A percentile compares a stretch with the other conserved stretches of the same genome.
Evolutionary conservation across 2,888 invertebrate genomes (phyloP).

Genomic region (Ichneumon xanthorius): DNA sequence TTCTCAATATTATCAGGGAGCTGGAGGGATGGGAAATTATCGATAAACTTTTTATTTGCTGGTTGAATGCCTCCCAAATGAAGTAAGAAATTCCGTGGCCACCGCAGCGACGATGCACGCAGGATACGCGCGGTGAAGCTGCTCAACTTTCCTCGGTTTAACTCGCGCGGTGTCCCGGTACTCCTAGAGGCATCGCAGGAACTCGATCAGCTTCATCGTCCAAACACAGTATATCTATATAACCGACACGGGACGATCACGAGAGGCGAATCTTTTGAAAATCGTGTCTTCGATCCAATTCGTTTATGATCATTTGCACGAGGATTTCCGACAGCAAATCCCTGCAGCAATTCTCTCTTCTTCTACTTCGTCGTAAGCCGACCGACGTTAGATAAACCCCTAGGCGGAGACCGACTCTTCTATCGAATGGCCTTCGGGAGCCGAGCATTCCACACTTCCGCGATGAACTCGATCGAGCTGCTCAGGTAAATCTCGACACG

Average conservation of each 20-base stretch:
- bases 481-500: slow-evolving; percentile 6
- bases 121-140: not conserved
- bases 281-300: slow-evolving; percentile 42
- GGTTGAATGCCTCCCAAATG: not conserved
- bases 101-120: not conserved
- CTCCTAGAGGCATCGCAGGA: not conserved
- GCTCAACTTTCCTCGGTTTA: not conserved
- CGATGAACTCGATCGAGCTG: slow-evolving; percentile 7
- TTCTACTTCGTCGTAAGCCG: not conserved
- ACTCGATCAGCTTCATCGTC: slow-evolving; percentile 1
- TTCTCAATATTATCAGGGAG: slow-evolving; percentile 16
- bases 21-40: slow-evolving; percentile 29
- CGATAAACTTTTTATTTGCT: slow-evolving; percentile 37
- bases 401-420: not conserved
- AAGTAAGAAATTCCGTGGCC: slow-evolving; percentile 15
- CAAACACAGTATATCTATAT: not conserved
- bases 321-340: slow-evolving; percentile 41
- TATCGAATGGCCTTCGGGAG: not conserved
- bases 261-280: slow-evolving; percentile 8
- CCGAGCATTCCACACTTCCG: not conserved
- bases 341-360: slow-evolving; percentile 1
- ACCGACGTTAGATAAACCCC: not conserved
- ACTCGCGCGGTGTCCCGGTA: not conserved
- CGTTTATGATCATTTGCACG: slow-evolving; percentile 50
- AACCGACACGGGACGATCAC: not conserved